These are phyloP conservation scores for Tenebrosternarchus preto DNA, from an alignment of 2,113 vertebrate genomes.

Conservation along the genomic window DNA sequence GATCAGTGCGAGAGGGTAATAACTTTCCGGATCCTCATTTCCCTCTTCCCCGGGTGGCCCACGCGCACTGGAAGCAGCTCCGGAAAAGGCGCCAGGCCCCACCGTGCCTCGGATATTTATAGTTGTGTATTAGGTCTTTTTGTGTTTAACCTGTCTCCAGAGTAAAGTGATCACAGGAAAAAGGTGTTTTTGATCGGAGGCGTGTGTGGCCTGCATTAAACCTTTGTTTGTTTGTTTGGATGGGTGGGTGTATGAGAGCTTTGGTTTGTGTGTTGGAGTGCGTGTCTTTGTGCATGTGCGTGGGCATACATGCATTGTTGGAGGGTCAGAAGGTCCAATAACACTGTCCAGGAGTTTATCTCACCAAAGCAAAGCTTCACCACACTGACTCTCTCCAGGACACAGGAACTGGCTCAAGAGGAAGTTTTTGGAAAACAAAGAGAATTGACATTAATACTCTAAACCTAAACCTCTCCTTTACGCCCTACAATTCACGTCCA, in stretches of 20 bases:
- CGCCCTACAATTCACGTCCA: neutral
- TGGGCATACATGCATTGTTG: conserved; percentile 50
- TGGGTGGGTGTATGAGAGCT: conserved; percentile 42
- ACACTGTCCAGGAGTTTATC: conserved; percentile 60
- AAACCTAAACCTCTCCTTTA: neutral
- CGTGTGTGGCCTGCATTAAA: conserved; percentile 48
- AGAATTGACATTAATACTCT: neutral
- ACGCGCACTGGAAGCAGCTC: conserved; percentile 70
- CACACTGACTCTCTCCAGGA: conserved; percentile 65
- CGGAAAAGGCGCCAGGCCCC: conserved; percentile 66
- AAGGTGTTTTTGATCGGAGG: conserved; percentile 56
- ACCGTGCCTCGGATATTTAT: conserved; percentile 70
- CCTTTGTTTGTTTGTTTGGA: conserved; percentile 58
- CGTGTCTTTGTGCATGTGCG: conserved; percentile 30
- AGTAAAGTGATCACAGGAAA: conserved; percentile 72
- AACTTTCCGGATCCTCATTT: conserved; percentile 57
- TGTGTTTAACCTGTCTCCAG: conserved; percentile 71
- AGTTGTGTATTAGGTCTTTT: conserved; percentile 72
- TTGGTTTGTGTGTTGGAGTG: neutral
- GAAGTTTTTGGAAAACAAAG: conserved; percentile 56
- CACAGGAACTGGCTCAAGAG: conserved; percentile 62
- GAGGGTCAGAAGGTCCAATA: conserved; percentile 44
- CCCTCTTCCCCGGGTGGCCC: conserved; percentile 74
- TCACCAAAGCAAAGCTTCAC: conserved; percentile 44
- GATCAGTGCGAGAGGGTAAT: conserved; percentile 16